These are phyloP conservation scores for Hystrix cristata DNA, from an alignment of 2,113 vertebrate genomes.

Conservation along the genomic window DNA sequence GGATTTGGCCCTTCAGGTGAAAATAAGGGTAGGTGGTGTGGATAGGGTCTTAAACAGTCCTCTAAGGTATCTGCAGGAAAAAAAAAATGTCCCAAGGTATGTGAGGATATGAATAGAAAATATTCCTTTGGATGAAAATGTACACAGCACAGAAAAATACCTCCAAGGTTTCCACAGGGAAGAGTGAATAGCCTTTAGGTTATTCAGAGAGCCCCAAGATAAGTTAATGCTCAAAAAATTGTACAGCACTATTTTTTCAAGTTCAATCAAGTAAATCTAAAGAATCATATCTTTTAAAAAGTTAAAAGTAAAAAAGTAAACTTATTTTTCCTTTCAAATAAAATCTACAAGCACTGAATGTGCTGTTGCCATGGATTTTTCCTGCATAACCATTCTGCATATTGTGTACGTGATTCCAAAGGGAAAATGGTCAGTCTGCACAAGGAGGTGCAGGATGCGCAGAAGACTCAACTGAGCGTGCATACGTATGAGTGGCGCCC, in stretches of 20 bases:
- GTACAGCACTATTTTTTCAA: conserved; percentile 27
- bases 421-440: conserved; percentile 45
- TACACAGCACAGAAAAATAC: conserved; percentile 85
- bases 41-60: conserved; percentile 85
- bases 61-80: conserved; percentile 80
- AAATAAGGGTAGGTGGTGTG: conserved; percentile 86
- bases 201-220: conserved; percentile 67
- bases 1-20: conserved; percentile 89
- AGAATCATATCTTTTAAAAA: conserved; percentile 66
- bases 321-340: conserved; percentile 59
- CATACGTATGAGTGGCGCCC: conserved; percentile 9
- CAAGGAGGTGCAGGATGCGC: neutral
- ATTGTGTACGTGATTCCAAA: conserved; percentile 71
- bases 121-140: conserved; percentile 81
- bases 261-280: conserved; percentile 75
- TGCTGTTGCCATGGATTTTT: conserved; percentile 80
- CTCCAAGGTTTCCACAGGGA: conserved; percentile 77
- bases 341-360: conserved; percentile 69
- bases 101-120: conserved; percentile 83
- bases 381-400: conserved; percentile 69
- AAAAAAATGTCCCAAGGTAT: conserved; percentile 85
- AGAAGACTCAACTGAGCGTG: conserved; percentile 7
- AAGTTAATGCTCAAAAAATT: conserved; percentile 34
- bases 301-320: conserved; percentile 64
- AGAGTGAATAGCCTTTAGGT: conserved; percentile 67